Percentiles rank a stretch among this genome's conserved stretches.
Conservation (phyloP, 2,113 vertebrate species). For the Thryonomys swinderianus region DNA sequence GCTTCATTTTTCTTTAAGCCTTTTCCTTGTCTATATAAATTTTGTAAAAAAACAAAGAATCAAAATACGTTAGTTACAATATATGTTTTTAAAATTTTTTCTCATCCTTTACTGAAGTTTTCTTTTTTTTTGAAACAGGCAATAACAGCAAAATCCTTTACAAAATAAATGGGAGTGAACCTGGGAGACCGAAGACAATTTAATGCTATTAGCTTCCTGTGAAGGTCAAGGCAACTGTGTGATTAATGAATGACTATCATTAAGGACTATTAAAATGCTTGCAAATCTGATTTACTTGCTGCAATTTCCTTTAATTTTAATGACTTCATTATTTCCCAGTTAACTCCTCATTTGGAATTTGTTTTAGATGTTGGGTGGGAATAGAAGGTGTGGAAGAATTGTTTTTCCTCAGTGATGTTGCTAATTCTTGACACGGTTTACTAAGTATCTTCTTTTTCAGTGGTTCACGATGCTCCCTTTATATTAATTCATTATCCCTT, state of each 20-base stretch:
- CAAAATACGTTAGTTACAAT: not conserved
- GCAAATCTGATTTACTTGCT: not conserved
- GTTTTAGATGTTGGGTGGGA: not conserved
- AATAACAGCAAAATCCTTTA: not conserved
- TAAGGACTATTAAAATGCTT: not conserved
- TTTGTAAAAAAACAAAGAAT: slow-evolving; percentile 33
- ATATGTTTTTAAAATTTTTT: not conserved
- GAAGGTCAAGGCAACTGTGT: not conserved
- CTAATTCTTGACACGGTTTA: not conserved
- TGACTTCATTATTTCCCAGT: not conserved
- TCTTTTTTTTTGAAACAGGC: not conserved
- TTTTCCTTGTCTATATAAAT: not conserved
- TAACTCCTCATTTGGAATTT: not conserved
- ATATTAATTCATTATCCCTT: not conserved
- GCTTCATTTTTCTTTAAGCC: not conserved
- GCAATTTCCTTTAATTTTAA: slow-evolving; percentile 12
- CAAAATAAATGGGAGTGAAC: slow-evolving; percentile 25
- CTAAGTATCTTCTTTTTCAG: not conserved
- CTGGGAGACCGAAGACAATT: slow-evolving; percentile 12
- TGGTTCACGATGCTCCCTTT: not conserved
- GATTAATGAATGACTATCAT: slow-evolving; percentile 5
- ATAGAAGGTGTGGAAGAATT: not conserved
- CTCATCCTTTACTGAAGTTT: not conserved
- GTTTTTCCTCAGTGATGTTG: not conserved
- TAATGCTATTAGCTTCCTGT: not conserved